phyloP scores from a whole-genome alignment of 2,797 vertebrate species.

The Gadopsis bispinosus region DNA sequence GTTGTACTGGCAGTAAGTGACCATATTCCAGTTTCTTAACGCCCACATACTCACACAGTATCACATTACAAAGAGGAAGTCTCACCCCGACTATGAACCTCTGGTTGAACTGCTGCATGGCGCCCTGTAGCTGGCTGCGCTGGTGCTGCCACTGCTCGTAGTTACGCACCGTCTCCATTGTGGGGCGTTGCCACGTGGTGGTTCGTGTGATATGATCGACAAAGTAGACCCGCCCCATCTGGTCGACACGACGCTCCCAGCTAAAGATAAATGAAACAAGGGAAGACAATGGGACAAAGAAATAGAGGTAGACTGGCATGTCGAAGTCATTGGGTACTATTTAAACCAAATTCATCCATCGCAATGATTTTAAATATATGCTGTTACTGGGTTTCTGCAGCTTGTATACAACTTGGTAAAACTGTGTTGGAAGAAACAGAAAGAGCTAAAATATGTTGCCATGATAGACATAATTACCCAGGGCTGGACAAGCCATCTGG shows the following conservation, averaged over 20 bases:
- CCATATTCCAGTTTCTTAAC: not conserved
- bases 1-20: not conserved
- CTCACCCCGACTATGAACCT: slow-evolving; percentile 97
- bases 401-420: not conserved
- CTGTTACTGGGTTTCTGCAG: not conserved
- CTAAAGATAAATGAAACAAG: slow-evolving; percentile 70
- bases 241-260: slow-evolving; percentile 96
- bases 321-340: not conserved
- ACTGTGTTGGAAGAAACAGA: not conserved
- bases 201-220: slow-evolving; percentile 98
- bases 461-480: not conserved
- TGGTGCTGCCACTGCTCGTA: slow-evolving; percentile 99
- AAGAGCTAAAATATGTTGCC: not conserved
- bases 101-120: slow-evolving; percentile 99
- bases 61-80: slow-evolving; percentile 14
- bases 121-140: slow-evolving; percentile 95
- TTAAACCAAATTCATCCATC: not conserved
- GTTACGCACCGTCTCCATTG: slow-evolving; percentile 93
- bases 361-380: too few relatives aligned
- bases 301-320: not conserved
- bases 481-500: too few relatives aligned
- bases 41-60: not conserved
- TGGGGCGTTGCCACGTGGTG: slow-evolving; percentile 97
- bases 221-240: slow-evolving; percentile 96
- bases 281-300: not conserved